Evolutionary conservation across 2,888 invertebrate species (phyloP).

Genomic region (Slavum lentiscoides): DNA sequence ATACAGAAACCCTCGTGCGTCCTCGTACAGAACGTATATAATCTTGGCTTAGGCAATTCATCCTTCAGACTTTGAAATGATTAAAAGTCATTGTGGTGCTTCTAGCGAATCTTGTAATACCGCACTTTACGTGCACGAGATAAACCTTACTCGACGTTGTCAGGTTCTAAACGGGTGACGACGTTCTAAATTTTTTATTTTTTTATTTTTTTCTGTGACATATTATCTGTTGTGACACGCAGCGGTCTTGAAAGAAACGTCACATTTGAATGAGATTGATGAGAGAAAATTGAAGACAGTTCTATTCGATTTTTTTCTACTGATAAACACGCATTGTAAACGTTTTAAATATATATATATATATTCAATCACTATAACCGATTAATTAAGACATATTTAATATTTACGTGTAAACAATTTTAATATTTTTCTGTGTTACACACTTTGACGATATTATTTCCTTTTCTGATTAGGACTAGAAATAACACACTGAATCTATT

Average conservation of each 20-base stretch:
- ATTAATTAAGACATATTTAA: too few relatives aligned
- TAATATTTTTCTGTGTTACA: too few relatives aligned
- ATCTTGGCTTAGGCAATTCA: not conserved
- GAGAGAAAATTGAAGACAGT: too few relatives aligned
- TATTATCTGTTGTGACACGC: not conserved
- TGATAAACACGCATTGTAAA: too few relatives aligned
- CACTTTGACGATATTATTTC: too few relatives aligned
- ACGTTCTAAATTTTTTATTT: not conserved
- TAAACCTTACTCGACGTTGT: not conserved
- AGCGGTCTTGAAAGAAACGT: not conserved
- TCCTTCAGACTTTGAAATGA: not conserved
- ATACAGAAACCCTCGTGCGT: too few relatives aligned
- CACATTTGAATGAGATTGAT: too few relatives aligned
- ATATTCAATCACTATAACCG: too few relatives aligned
- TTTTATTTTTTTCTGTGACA: not conserved
- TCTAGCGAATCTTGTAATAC: not conserved
- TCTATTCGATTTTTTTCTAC: not conserved
- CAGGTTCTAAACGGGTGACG: not conserved
- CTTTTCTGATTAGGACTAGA: too few relatives aligned
- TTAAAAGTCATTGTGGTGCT: constrained; percentile 1
- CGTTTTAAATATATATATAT: too few relatives aligned
- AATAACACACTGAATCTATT: too few relatives aligned
- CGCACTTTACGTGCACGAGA: not conserved
- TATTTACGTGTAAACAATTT: too few relatives aligned
- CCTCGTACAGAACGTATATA: not conserved